A percentile compares a stretch with the other conserved stretches of the same genome.
phyloP scores from a whole-genome alignment of 2,888 invertebrate species.

The Herminia tarsipennalis region DNA sequence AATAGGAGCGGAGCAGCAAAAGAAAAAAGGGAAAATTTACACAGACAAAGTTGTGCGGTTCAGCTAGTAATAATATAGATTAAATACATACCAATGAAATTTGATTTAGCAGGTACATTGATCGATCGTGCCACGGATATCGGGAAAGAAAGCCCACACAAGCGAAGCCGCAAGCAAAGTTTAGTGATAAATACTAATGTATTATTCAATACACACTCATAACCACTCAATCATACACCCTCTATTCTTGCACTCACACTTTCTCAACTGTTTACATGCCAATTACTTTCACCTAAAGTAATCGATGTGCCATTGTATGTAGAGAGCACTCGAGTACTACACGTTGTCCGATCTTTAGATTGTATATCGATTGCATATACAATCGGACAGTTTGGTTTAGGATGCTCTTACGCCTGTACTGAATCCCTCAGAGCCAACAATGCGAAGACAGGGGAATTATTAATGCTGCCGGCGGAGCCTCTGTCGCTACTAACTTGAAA shows the following conservation, averaged over 20 bases:
- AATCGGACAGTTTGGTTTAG: constrained; percentile 49
- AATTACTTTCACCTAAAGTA: constrained; percentile 65
- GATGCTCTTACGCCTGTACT: constrained; percentile 51
- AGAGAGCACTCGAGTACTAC: constrained; percentile 37
- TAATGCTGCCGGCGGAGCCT: constrained; percentile 54
- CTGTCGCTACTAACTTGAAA: constrained; percentile 51
- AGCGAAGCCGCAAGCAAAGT: too few relatives aligned
- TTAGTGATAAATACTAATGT: not conserved
- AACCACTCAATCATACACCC: not conserved
- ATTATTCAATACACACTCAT: not conserved
- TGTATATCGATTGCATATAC: constrained; percentile 17
- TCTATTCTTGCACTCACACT: constrained; percentile 16
- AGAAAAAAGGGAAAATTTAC: too few relatives aligned
- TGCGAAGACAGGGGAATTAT: constrained; percentile 60
- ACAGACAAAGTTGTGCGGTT: too few relatives aligned
- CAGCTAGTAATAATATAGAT: too few relatives aligned
- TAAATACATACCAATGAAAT: too few relatives aligned
- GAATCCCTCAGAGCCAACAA: constrained; percentile 61
- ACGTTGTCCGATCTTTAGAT: constrained; percentile 11
- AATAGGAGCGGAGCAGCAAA: too few relatives aligned
- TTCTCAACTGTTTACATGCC: constrained; percentile 56
- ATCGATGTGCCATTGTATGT: constrained; percentile 67
- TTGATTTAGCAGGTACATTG: too few relatives aligned
- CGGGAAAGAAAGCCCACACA: too few relatives aligned
- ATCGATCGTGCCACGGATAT: too few relatives aligned